A percentile compares a stretch with the other conserved stretches of the same genome.
Evolutionary conservation across 1,140 invertebrate genomes (phyloP).

Genomic region (Dysdera silvatica): DNA sequence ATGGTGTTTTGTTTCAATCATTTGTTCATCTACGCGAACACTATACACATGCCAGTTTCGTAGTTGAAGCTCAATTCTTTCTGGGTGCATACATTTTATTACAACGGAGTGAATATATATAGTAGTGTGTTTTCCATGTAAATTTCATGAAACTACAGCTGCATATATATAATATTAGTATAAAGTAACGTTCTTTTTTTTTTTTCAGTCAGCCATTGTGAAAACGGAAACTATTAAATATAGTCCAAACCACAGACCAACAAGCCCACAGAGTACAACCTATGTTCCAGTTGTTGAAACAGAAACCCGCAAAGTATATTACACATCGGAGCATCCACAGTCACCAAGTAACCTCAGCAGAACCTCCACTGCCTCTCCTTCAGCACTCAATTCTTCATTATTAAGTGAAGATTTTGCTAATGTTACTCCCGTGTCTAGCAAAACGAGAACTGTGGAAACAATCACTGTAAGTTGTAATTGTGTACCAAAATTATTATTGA

Average conservation of each 20-base stretch:
- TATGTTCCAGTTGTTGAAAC: constrained; percentile 63
- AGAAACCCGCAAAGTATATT: constrained; percentile 60
- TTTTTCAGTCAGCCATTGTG: constrained; percentile 50
- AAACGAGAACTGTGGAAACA: constrained; percentile 91
- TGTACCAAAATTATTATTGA: background rate
- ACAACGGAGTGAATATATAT: no score
- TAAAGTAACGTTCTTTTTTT: background rate
- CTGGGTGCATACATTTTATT: no score
- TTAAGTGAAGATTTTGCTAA: constrained; percentile 24
- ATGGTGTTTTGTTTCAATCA: no score
- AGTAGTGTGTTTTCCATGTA: no score
- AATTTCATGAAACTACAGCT: no score
- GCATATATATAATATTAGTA: no score
- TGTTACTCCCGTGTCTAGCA: constrained; percentile 79
- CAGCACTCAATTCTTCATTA: constrained; percentile 14
- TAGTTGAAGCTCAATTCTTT: no score
- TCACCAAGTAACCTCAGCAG: constrained; percentile 14
- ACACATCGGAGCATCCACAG: constrained; percentile 34
- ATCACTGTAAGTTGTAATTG: constrained; percentile 61
- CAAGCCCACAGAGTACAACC: constrained; percentile 46
- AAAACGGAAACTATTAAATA: constrained; percentile 62
- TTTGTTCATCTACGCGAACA: no score
- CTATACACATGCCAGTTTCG: no score
- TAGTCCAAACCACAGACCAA: constrained; percentile 39
- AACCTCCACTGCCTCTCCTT: constrained; percentile 9